Evolutionary conservation across 2,113 vertebrate species (phyloP), one percentile per base, ranked within the genome.

Genomic region (Himantopus leucocephalus): DNA sequence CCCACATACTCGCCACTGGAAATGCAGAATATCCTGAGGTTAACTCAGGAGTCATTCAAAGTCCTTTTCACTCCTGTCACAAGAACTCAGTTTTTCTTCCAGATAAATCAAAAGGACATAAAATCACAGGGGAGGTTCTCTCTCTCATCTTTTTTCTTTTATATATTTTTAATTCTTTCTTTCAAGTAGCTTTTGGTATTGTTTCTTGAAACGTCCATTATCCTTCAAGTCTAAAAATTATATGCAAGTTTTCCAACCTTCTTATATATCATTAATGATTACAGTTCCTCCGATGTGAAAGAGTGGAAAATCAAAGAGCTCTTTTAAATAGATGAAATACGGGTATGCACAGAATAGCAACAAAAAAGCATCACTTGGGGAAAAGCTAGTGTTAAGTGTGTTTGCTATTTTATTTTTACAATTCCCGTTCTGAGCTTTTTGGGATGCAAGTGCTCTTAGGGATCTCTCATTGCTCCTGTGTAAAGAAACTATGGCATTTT

Each of bases 141-240:
- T 41, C 74, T 85, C 45, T 79, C 58, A 30, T 82, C 12, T 82
- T 66, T 64, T 60, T 59, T 35, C 45, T 86, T 75, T 58, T 91
- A 83, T 91, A 86, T 92, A 83, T 84, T 86, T 94, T 94, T 92
- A 91, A 96, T 92, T 67, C 52, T 91, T 48, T 53, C 66, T 85
- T 76, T 66, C 72, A 68, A 80, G 68, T 50, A 84, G 27, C 35
- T 93, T 84, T 89, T 56, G 8, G 8, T 24, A 88, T 93, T 88
- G 37, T 92, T 96, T 81, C 64, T 75, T 86, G 47, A 75, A 47
- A 59, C 22, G 55, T 55, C 72, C 92, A 52, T 88, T 92, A 90
- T 22, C 32, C 48, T 77, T 80, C 67, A 71, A 52, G 41, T 21
- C 47, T 85, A 52, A 80, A 92, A 88, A 23, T 9, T 8, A 8